Conservation (phyloP, 1,140 invertebrate genomes). For the Ctenoplectra terminalis region DNA sequence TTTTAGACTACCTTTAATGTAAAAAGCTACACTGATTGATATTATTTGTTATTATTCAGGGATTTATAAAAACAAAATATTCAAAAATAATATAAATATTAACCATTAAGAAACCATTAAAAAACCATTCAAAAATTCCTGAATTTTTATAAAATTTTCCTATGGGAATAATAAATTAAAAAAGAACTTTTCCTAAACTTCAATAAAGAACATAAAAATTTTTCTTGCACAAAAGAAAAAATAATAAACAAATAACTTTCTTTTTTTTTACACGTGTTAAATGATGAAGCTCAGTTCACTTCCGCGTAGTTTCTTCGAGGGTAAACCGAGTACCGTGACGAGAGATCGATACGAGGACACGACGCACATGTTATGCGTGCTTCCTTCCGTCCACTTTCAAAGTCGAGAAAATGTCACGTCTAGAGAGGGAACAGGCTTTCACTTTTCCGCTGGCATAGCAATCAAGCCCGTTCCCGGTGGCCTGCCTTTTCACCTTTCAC, state of each 20-base stretch:
- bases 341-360: slow-evolving; percentile 3
- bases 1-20: too few species aligned
- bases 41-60: too few species aligned
- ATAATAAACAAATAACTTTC: not conserved
- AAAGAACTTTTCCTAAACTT: too few species aligned
- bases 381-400: slow-evolving; percentile 24
- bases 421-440: slow-evolving; percentile 39
- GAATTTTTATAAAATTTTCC: too few species aligned
- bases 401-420: slow-evolving; percentile 50
- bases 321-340: not conserved
- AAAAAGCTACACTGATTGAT: too few species aligned
- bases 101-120: too few species aligned
- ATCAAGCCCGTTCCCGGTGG: slow-evolving; percentile 3
- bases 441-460: slow-evolving; percentile 33
- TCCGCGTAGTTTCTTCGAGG: not conserved
- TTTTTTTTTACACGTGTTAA: not conserved
- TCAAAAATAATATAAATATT: too few species aligned
- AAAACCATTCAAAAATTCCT: too few species aligned
- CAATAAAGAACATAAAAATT: too few species aligned
- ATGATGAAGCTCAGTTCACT: not conserved
- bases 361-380: not conserved
- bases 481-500: slow-evolving; percentile 48
- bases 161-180: too few species aligned
- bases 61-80: too few species aligned
- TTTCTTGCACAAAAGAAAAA: too few species aligned